Percentiles rank a stretch among this genome's conserved stretches.
phyloP scores from a whole-genome alignment of 2,888 invertebrate species.

The Scelioninae gen. 1 region DNA sequence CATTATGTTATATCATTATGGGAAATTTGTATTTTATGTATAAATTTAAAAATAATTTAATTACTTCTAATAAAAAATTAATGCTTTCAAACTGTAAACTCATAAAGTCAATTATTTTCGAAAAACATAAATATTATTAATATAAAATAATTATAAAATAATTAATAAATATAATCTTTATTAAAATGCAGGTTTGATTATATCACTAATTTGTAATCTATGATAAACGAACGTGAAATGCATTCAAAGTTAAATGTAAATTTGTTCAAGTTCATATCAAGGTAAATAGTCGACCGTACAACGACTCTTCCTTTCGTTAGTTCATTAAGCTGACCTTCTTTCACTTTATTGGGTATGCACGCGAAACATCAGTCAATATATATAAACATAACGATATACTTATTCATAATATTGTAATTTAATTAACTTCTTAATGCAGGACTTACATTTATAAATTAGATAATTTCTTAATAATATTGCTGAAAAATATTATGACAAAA shows the following conservation, averaged over 20 bases:
- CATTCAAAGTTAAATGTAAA: slow-evolving; percentile 41
- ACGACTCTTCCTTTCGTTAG: slow-evolving; percentile 59
- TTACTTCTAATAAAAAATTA: too few relatives aligned
- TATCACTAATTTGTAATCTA: not conserved
- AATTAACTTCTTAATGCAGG: too few relatives aligned
- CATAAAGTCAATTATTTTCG: too few relatives aligned
- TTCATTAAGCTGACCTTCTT: slow-evolving; percentile 53
- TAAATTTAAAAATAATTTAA: too few relatives aligned
- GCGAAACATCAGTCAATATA: slow-evolving; percentile 24
- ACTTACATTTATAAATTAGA: too few relatives aligned
- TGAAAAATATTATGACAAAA: too few relatives aligned
- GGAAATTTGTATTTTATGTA: too few relatives aligned
- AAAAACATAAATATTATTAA: too few relatives aligned
- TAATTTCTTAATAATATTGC: too few relatives aligned
- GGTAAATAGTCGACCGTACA: slow-evolving; percentile 64
- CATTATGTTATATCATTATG: not conserved
- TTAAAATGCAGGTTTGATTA: not conserved
- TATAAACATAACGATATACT: slow-evolving; percentile 20
- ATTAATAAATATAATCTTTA: too few relatives aligned
- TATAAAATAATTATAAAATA: too few relatives aligned
- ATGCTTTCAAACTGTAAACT: too few relatives aligned
- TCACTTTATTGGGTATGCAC: slow-evolving; percentile 42
- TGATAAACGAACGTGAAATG: not conserved
- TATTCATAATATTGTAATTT: slow-evolving; percentile 7
- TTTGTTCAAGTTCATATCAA: slow-evolving; percentile 73